These are phyloP conservation scores for Zhengitettix transpicula DNA, from an alignment of 2,888 invertebrate genomes.

Conservation along the genomic window DNA sequence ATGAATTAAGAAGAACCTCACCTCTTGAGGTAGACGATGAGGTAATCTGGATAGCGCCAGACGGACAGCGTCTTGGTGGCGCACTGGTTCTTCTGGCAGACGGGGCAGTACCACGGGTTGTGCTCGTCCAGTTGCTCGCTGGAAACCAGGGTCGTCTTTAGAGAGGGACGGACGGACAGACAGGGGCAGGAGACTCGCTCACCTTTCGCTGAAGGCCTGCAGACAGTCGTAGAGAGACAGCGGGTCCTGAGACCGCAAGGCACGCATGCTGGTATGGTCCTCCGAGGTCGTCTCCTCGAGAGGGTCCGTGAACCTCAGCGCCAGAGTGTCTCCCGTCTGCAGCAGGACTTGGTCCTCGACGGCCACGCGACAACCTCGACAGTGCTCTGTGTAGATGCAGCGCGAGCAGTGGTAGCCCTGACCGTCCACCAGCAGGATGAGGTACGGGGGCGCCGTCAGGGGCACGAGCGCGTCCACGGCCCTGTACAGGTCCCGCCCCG, in stretches of 20 bases:
- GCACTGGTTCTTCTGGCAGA: constrained; percentile 39
- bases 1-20: constrained; percentile 17
- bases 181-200: not conserved
- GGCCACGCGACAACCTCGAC: constrained; percentile 36
- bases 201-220: constrained; percentile 42
- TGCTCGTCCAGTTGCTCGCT: constrained; percentile 45
- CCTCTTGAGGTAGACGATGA: constrained; percentile 44
- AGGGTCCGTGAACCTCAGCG: constrained; percentile 27
- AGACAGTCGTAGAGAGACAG: constrained; percentile 43
- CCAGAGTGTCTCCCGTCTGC: constrained; percentile 36
- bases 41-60: constrained; percentile 43
- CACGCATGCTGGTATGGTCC: constrained; percentile 32
- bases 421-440: constrained; percentile 36
- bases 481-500: constrained; percentile 30
- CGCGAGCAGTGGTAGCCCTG: constrained; percentile 41
- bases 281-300: constrained; percentile 22
- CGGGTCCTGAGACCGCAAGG: constrained; percentile 30
- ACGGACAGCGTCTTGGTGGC: constrained; percentile 47
- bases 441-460: constrained; percentile 26
- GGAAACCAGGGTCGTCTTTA: constrained; percentile 7
- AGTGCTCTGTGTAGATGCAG: constrained; percentile 36
- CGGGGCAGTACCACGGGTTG: constrained; percentile 48
- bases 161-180: too few relatives aligned
- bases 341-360: constrained; percentile 29
- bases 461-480: constrained; percentile 30